Conservation (phyloP, 1,140 invertebrate species). For the Orius insidiosus region DNA sequence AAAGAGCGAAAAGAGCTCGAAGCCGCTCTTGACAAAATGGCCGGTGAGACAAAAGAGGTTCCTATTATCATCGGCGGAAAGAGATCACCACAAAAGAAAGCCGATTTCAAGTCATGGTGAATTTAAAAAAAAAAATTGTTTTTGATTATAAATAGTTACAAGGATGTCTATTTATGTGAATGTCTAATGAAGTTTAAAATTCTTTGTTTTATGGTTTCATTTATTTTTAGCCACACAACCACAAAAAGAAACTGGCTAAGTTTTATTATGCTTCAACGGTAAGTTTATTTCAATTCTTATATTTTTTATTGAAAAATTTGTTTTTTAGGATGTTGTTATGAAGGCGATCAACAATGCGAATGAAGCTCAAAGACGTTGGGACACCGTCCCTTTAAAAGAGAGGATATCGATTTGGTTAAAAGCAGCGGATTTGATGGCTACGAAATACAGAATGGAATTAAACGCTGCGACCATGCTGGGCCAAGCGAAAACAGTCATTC, state of each 20-base stretch:
- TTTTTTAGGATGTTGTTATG: slow-evolving; percentile 48
- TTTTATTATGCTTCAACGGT: slow-evolving; percentile 76
- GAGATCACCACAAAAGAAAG: slow-evolving; percentile 59
- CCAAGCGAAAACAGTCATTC: slow-evolving; percentile 86
- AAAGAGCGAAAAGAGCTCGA: slow-evolving; percentile 61
- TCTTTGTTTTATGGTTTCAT: slow-evolving; percentile 14
- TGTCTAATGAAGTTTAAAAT: background rate
- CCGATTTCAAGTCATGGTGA: slow-evolving; percentile 56
- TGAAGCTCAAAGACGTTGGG: slow-evolving; percentile 70
- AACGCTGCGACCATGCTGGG: slow-evolving; percentile 96
- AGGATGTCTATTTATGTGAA: background rate
- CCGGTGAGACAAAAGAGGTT: slow-evolving; percentile 54
- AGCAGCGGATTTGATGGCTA: slow-evolving; percentile 81
- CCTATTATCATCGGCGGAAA: slow-evolving; percentile 86
- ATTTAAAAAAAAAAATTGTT: slow-evolving; percentile 17
- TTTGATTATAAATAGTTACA: background rate
- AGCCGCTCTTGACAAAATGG: slow-evolving; percentile 47
- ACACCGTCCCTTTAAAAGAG: slow-evolving; percentile 54
- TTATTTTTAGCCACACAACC: slow-evolving; percentile 63
- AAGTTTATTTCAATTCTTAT: slow-evolving; percentile 17
- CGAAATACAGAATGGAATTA: slow-evolving; percentile 72
- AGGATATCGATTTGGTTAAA: slow-evolving; percentile 59
- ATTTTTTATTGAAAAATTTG: background rate
- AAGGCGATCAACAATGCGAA: slow-evolving; percentile 69
- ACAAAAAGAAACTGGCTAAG: slow-evolving; percentile 70